Base-by-base conservation (phyloP, 2,113 vertebrate genomes). In the Syrmaticus mikado region DNA sequence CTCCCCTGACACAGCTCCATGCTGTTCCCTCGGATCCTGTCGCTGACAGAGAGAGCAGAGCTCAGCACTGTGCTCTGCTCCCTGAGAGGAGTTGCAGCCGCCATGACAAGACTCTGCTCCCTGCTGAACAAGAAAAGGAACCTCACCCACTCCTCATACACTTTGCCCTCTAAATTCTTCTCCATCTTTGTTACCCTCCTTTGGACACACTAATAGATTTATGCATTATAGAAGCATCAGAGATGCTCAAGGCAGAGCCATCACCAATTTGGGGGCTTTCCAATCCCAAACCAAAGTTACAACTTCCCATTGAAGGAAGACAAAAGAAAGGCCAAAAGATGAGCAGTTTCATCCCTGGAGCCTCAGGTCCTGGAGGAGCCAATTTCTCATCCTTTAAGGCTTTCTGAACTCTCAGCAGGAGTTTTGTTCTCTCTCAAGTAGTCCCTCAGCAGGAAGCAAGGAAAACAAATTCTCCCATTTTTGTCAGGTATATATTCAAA, bases 371-470 rank as follows among this genome's bases (percentile, higher is more conserved):
- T 13, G 32, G 34, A 75, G 21, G 24, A 78, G 28, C 41, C 50
- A 52, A 34, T 32, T 62, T 24, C 50, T 22, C 21, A 7, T 55
- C 85, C 32, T 53, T 77, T 66, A n/a, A 71, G 30, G 27, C 40
- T 81, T 86, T 77, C 52, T 74, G 67, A 55, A 43, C 13, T 25
- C 20, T 12, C 52, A 3, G 38, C 2, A 0, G 32, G 41, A 72
- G 20, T 74, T 62, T 53, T 50, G 68, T 13, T 53, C 41, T 80
- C 1, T 4, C 72, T 65, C 82, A 73, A 17, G 27, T n/a, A 27
- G 16, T 43, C 25, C 34, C 38, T 36, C 19, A 62, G 40, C 0
- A 0, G 32, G 65, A 6, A 86, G 52, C 36, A 78, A 84, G 67
- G 25, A 45, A 75, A 82, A 11, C 1, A 1, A 76, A 24, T 70